These are phyloP conservation scores for Amphiprion percula DNA, from an alignment of 2,113 vertebrate genomes.

Conservation along the genomic window DNA sequence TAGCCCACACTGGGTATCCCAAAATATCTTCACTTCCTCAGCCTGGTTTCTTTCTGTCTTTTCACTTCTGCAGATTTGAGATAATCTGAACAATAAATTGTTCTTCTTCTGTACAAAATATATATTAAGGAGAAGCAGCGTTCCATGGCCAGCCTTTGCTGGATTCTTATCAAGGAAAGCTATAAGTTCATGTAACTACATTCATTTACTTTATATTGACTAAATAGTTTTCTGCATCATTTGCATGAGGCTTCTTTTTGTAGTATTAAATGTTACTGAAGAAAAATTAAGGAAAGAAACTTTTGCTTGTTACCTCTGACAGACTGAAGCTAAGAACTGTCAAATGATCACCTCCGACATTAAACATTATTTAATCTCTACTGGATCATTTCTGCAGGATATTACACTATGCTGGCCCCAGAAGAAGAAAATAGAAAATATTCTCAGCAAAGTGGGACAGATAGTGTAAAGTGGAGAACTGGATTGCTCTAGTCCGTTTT, in stretches of 20 bases:
- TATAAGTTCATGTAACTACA: neutral
- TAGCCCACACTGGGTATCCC: neutral
- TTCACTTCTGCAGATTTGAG: neutral
- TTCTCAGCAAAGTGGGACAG: constrained; percentile 4
- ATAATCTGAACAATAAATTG: neutral
- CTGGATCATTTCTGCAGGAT: too few species aligned
- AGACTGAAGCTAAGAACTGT: neutral
- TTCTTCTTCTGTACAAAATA: neutral
- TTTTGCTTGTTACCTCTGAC: neutral
- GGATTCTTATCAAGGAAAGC: neutral
- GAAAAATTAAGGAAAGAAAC: neutral
- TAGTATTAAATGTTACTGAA: neutral
- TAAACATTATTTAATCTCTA: neutral
- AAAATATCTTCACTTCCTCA: neutral
- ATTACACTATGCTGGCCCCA: neutral
- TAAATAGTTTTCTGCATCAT: neutral
- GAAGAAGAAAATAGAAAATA: neutral
- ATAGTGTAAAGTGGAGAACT: constrained; percentile 16
- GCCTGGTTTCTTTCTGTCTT: neutral
- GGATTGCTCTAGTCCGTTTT: constrained; percentile 9
- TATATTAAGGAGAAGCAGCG: too few species aligned
- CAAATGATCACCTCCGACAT: neutral
- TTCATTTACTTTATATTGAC: neutral
- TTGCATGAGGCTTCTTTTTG: neutral
- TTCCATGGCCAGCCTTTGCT: too few species aligned